Conservation (phyloP, 2,797 vertebrate genomes). For the Schizothorax lantsangensis region DNA sequence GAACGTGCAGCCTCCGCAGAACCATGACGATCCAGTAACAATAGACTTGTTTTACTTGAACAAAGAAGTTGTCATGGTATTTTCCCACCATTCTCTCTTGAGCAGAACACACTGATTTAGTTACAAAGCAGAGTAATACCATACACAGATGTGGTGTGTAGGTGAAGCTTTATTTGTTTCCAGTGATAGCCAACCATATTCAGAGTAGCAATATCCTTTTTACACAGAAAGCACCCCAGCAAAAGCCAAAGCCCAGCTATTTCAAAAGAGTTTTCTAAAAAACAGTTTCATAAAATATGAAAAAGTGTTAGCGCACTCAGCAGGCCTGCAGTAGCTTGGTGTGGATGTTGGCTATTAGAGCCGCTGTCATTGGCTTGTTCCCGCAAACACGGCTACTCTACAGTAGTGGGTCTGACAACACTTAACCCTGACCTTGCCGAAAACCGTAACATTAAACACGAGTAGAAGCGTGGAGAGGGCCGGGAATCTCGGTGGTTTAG, state of each 20-base stretch:
- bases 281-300: constrained; percentile 4
- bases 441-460: constrained; percentile 47
- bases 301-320: neutral
- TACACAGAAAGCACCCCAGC: neutral
- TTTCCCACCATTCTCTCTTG: constrained; percentile 33
- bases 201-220: neutral
- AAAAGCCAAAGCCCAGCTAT: constrained; percentile 1
- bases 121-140: constrained; percentile 30
- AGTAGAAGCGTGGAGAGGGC: constrained; percentile 37
- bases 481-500: constrained; percentile 43
- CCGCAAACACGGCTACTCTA: constrained; percentile 26
- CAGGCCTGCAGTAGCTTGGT: neutral
- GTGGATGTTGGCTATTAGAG: constrained; percentile 1
- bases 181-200: neutral
- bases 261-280: neutral
- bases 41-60: constrained; percentile 28
- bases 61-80: constrained; percentile 40
- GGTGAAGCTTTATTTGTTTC: neutral
- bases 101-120: constrained; percentile 41
- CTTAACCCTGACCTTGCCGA: constrained; percentile 57
- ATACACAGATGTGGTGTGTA: constrained; percentile 39
- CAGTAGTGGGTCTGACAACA: constrained; percentile 49
- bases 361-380: neutral
- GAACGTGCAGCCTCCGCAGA: constrained; percentile 16
- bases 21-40: constrained; percentile 19